A percentile compares a stretch with the other conserved stretches of the same genome.
Conservation (phyloP, 2,113 vertebrate genomes). For the Coreoperca whiteheadi region DNA sequence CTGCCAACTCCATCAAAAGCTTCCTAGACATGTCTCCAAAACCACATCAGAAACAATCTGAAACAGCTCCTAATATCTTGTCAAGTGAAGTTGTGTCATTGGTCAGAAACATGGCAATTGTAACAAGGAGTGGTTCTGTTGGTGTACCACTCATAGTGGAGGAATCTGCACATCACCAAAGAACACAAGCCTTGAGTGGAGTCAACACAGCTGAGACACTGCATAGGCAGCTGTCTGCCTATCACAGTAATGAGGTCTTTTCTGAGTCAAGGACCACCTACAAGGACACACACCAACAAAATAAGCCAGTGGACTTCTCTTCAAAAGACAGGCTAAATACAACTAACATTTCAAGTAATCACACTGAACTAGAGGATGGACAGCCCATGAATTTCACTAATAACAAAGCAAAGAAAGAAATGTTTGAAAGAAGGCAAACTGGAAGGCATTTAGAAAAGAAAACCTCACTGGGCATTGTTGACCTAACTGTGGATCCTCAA, state of each 20-base stretch:
- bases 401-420: conserved; percentile 83
- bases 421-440: conserved; percentile 78
- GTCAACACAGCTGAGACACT: conserved; percentile 65
- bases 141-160: conserved; percentile 71
- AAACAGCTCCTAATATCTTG: conserved; percentile 9
- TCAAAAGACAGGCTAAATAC: conserved; percentile 67
- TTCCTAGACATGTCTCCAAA: conserved; percentile 80
- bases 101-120: conserved; percentile 48
- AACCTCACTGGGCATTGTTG: conserved; percentile 72
- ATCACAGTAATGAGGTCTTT: conserved; percentile 50
- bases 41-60: conserved; percentile 29
- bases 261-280: conserved; percentile 26
- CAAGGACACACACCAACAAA: conserved; percentile 69
- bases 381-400: conserved; percentile 90
- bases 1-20: conserved; percentile 70
- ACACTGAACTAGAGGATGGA: conserved; percentile 80
- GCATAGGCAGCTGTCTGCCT: conserved; percentile 47
- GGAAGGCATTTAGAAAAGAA: conserved; percentile 69
- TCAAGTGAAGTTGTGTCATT: conserved; percentile 59
- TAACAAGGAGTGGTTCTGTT: conserved; percentile 37
- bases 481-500: conserved; percentile 82
- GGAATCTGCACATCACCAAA: conserved; percentile 49
- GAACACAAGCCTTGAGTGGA: conserved; percentile 33
- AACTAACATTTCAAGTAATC: conserved; percentile 64
- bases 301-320: conserved; percentile 91